These are phyloP conservation scores for Nothocercus nigrocapillus DNA, from an alignment of 2,113 vertebrate species.

Conservation along the genomic window DNA sequence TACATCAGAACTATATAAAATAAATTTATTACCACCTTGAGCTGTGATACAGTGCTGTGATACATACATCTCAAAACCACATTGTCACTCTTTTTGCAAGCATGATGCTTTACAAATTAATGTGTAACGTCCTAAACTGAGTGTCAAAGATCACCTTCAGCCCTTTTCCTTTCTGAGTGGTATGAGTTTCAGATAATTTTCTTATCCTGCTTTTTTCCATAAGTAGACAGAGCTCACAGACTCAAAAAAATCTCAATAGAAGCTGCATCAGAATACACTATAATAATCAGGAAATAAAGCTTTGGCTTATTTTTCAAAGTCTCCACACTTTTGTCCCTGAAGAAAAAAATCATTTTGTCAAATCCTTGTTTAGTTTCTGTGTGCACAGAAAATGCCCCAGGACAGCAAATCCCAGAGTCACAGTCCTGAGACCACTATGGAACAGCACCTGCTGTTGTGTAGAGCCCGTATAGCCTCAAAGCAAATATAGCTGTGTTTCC, in stretches of 20 bases:
- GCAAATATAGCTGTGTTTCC: background rate
- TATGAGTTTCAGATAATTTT: background rate
- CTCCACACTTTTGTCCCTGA: background rate
- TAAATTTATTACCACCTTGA: slow-evolving; percentile 3
- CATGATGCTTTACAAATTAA: background rate
- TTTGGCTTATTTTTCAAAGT: background rate
- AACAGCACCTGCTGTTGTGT: background rate
- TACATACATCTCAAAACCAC: background rate
- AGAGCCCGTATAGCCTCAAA: background rate
- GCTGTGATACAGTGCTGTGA: background rate
- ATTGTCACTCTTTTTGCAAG: background rate
- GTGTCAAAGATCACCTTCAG: background rate
- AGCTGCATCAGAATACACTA: background rate
- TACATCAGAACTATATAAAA: background rate
- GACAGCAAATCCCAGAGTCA: background rate
- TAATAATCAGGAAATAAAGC: background rate
- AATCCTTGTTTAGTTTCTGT: background rate
- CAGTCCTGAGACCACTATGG: background rate
- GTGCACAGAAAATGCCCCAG: background rate
- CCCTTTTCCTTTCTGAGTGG: background rate
- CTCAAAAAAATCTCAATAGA: background rate
- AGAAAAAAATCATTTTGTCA: background rate
- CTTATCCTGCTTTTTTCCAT: background rate
- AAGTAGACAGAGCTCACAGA: background rate
- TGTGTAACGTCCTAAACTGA: background rate